Conservation (phyloP, 2,888 invertebrate species). For the Aspidiotus rigidus region DNA sequence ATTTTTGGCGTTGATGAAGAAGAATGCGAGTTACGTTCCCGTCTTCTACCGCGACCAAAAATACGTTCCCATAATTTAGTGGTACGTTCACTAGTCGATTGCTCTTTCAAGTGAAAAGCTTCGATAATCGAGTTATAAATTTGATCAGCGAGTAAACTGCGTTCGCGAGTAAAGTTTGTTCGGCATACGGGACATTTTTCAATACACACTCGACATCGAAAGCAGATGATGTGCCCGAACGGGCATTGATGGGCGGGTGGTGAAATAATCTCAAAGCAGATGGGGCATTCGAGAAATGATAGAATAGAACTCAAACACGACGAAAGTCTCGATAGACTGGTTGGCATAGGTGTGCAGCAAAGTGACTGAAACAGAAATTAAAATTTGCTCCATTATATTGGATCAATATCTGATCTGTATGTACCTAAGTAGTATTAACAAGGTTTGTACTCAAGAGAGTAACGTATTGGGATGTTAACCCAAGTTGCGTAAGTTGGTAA, state of each 20-base stretch:
- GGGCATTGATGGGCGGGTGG: conserved; percentile 47
- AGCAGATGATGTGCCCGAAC: conserved; percentile 47
- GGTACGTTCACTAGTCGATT: conserved; percentile 34
- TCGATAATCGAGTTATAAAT: conserved; percentile 37
- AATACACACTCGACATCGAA: conserved; percentile 45
- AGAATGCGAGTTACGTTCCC: conserved; percentile 13
- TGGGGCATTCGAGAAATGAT: conserved; percentile 47
- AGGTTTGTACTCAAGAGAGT: too few relatives aligned
- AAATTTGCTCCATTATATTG: conserved; percentile 9
- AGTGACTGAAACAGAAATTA: conserved; percentile 34
- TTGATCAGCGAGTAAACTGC: conserved; percentile 45
- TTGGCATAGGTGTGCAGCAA: conserved; percentile 38
- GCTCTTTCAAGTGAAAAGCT: conserved; percentile 36
- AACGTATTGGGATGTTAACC: too few relatives aligned
- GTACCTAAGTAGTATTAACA: too few relatives aligned
- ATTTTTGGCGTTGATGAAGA: conserved; percentile 25
- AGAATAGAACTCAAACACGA: conserved; percentile 46
- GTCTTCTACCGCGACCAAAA: conserved; percentile 35
- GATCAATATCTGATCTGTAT: neutral
- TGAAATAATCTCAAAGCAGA: conserved; percentile 45
- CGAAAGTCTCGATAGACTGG: conserved; percentile 45
- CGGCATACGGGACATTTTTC: conserved; percentile 47
- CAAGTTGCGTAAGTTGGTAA: too few relatives aligned
- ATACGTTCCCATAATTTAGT: conserved; percentile 36
- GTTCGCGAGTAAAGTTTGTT: conserved; percentile 43